phyloP scores from a whole-genome alignment of 1,140 invertebrate genomes.

The Lamellibrachia luymesi region DNA sequence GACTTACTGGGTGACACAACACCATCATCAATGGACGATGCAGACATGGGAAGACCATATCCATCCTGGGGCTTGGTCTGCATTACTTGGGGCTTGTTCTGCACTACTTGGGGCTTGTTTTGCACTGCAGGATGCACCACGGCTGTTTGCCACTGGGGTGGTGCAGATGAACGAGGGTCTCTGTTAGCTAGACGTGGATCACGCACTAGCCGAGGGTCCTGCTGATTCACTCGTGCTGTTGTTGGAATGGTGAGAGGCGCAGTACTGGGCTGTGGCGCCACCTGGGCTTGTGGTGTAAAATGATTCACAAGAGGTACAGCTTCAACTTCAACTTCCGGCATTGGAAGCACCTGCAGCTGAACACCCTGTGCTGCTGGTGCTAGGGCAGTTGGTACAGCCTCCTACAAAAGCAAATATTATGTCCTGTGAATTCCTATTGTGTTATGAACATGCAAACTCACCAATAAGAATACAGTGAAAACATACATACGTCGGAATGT shows the following conservation, averaged over 20 bases:
- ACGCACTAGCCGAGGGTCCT: slow-evolving; percentile 22
- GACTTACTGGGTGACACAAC: not conserved
- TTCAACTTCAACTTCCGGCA: not conserved
- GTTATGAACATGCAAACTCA: not conserved
- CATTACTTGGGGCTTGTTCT: too few species aligned
- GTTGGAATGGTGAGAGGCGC: slow-evolving; percentile 13
- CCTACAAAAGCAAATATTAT: not conserved
- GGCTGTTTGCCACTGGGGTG: not conserved
- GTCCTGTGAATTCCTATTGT: not conserved
- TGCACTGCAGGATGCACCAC: not conserved
- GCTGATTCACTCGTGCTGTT: not conserved
- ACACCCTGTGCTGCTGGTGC: not conserved
- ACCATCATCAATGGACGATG: not conserved
- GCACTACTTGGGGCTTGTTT: not conserved
- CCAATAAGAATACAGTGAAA: not conserved
- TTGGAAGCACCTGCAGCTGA: not conserved
- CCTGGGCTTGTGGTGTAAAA: not conserved
- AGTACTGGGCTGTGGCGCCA: not conserved
- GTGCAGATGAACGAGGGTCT: slow-evolving; percentile 31
- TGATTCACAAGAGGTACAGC: not conserved
- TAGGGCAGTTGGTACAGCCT: not conserved
- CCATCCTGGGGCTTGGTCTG: not conserved
- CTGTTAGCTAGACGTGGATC: slow-evolving; percentile 32
- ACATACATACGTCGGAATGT: too few species aligned
- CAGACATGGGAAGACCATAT: not conserved